Evolutionary conservation across 2,888 invertebrate genomes (phyloP).

Genomic region (Tetrapedia diversipes): DNA sequence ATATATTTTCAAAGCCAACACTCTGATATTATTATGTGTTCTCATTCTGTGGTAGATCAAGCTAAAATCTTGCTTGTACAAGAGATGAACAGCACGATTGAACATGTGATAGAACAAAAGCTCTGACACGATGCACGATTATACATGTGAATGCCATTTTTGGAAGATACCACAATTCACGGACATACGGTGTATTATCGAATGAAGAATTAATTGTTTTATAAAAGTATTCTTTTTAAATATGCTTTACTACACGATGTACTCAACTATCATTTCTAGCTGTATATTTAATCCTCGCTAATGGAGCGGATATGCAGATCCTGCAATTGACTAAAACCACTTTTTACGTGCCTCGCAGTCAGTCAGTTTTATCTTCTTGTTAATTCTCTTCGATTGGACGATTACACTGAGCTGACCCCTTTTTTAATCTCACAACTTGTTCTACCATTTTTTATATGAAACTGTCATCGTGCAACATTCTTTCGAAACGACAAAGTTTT

Average conservation of each 20-base stretch:
- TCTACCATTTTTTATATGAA: conserved; percentile 22
- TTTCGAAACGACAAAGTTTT: no score
- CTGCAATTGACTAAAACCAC: conserved; percentile 14
- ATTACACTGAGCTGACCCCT: conserved; percentile 18
- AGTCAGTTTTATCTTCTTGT: conserved; percentile 17
- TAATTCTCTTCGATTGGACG: background rate
- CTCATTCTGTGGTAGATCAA: conserved; percentile 65
- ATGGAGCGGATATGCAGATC: conserved; percentile 39
- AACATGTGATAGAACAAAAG: conserved; percentile 53
- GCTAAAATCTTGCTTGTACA: conserved; percentile 61
- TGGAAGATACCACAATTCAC: conserved; percentile 65
- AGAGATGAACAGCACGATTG: conserved; percentile 64
- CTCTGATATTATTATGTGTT: background rate
- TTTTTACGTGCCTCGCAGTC: conserved; percentile 7
- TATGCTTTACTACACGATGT: conserved; percentile 33
- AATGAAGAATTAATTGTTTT: conserved; percentile 13
- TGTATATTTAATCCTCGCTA: conserved; percentile 25
- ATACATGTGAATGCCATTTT: conserved; percentile 69
- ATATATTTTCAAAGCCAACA: conserved; percentile 2
- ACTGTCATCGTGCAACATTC: conserved; percentile 28
- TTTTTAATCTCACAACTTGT: conserved; percentile 24
- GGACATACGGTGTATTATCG: conserved; percentile 51
- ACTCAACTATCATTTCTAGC: conserved; percentile 45
- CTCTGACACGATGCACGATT: conserved; percentile 71
- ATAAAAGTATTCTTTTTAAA: conserved; percentile 13